Conservation (phyloP, 2,888 invertebrate species). For the Pteria penguin region DNA sequence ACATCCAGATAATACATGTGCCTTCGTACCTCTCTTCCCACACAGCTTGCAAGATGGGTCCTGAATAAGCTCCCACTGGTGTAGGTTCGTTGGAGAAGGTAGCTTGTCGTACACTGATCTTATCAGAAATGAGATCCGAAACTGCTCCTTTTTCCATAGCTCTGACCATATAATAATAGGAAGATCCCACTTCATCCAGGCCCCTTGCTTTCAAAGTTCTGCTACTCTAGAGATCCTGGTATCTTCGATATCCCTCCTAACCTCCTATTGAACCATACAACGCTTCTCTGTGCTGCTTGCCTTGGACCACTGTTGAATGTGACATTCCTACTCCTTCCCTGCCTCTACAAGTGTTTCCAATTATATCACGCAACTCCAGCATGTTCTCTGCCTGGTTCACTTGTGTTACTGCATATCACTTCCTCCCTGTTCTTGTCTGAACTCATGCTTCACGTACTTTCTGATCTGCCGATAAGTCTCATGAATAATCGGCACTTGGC, state of each 20-base stretch:
- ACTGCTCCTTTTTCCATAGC: not conserved
- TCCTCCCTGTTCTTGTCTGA: conserved; percentile 7
- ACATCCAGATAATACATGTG: not conserved
- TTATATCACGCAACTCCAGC: not conserved
- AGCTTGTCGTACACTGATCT: not conserved
- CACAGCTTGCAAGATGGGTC: not conserved
- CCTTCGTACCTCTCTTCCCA: not conserved
- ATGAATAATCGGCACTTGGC: not conserved
- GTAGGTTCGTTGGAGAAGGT: not conserved
- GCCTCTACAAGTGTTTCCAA: no score
- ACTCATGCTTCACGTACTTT: not conserved
- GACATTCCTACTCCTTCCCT: conserved; percentile 4
- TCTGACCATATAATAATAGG: not conserved
- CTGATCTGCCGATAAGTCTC: not conserved
- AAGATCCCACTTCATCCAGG: not conserved
- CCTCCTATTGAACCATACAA: not conserved
- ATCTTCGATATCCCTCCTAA: conserved; percentile 1
- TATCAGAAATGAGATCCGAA: not conserved
- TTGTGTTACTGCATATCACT: conserved; percentile 29
- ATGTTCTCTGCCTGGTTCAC: conserved; percentile 18
- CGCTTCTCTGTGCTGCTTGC: not conserved
- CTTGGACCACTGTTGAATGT: conserved; percentile 13
- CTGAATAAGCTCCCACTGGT: not conserved
- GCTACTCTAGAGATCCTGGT: not conserved
- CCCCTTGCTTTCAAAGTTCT: not conserved